Percentiles rank a stretch among this genome's conserved stretches.
Evolutionary conservation across 2,888 invertebrate genomes (phyloP).

Genomic region (Drepanosiphum platanoidis): DNA sequence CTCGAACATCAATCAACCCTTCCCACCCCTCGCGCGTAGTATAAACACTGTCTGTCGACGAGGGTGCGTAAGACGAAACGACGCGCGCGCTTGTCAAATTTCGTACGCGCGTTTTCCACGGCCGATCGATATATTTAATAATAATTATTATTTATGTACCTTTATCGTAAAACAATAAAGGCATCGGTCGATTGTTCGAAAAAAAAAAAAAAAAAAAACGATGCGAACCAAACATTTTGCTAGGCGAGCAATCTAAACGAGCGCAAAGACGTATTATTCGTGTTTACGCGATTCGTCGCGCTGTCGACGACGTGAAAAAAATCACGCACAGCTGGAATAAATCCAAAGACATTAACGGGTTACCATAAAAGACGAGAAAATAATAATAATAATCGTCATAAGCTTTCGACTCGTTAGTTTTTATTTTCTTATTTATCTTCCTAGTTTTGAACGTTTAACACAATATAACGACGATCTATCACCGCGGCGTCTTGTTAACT

Average conservation of each 20-base stretch:
- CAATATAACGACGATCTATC: conserved; percentile 41
- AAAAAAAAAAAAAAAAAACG: too few relatives aligned
- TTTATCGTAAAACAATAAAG: too few relatives aligned
- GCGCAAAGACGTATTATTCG: too few relatives aligned
- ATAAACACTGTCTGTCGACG: neutral
- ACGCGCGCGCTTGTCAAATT: conserved; percentile 29
- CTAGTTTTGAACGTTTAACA: conserved; percentile 20
- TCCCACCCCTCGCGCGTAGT: neutral
- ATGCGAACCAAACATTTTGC: too few relatives aligned
- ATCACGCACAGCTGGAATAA: conserved; percentile 42
- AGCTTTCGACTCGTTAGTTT: conserved; percentile 49
- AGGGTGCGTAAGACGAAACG: conserved; percentile 4
- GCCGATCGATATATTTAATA: too few relatives aligned
- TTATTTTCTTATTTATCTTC: neutral
- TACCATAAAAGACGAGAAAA: conserved; percentile 36
- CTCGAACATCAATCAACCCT: conserved; percentile 39
- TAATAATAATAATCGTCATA: conserved; percentile 37
- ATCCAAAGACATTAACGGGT: conserved; percentile 50
- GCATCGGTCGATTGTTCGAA: too few relatives aligned
- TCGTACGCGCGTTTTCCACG: neutral
- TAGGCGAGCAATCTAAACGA: too few relatives aligned
- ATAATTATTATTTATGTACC: too few relatives aligned
- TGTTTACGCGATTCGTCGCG: conserved; percentile 29
- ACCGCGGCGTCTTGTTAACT: conserved; percentile 52
- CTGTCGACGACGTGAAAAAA: conserved; percentile 32